Conservation (phyloP, 2,797 vertebrate genomes). For the Myotis findleyi region DNA sequence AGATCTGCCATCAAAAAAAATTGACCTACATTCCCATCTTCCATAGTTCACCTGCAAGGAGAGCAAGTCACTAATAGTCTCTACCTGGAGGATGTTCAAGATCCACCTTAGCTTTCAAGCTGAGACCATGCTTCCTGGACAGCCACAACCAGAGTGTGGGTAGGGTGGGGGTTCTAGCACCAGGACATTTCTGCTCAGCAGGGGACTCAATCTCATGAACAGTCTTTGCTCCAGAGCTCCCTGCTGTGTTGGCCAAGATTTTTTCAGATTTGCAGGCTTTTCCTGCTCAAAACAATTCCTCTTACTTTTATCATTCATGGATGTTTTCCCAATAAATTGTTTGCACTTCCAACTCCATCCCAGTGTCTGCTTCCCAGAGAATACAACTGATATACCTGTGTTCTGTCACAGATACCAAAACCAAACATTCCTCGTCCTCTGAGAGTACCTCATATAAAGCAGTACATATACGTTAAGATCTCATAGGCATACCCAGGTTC, state of each 20-base stretch:
- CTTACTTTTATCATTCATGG: constrained; percentile 8
- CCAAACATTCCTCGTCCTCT: not conserved
- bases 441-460: not conserved
- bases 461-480: not conserved
- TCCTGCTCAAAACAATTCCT: not conserved
- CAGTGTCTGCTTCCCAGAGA: not conserved
- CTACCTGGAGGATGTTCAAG: not conserved
- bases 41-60: not conserved
- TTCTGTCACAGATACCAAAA: not conserved
- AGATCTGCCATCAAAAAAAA: not conserved
- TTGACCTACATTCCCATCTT: too few species aligned
- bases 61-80: not conserved
- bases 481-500: not conserved
- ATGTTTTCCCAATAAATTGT: not conserved
- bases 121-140: not conserved
- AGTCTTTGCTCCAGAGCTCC: not conserved
- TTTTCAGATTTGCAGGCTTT: not conserved
- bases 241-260: not conserved
- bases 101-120: not conserved
- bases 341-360: not conserved
- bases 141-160: not conserved
- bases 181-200: not conserved
- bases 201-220: not conserved
- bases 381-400: not conserved
- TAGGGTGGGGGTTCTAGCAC: not conserved